Percentiles rank a stretch among this genome's conserved stretches.
phyloP scores from a whole-genome alignment of 2,113 vertebrate genomes.

The Rallus limicola region DNA sequence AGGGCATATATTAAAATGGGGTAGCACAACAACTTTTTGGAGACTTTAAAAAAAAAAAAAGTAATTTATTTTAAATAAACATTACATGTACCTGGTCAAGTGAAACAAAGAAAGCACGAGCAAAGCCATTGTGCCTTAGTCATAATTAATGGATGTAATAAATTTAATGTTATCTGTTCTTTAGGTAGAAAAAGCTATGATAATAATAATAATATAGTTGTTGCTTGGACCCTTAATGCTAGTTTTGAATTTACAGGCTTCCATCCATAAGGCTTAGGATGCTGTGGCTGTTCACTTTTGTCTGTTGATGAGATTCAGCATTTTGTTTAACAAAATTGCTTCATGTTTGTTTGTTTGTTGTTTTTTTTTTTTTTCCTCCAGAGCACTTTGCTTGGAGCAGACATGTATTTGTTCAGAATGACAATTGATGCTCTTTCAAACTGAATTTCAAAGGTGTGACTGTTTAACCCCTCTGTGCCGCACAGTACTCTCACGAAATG shows the following conservation, averaged over 20 bases:
- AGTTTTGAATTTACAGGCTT: slow-evolving; percentile 11
- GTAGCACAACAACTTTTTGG: neutral
- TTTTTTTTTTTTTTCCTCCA: slow-evolving; percentile 3
- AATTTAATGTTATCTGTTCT: neutral
- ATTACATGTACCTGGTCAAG: neutral
- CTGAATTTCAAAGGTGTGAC: slow-evolving; percentile 57
- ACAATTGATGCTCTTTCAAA: slow-evolving; percentile 60
- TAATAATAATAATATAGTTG: neutral
- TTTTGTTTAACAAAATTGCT: slow-evolving; percentile 36
- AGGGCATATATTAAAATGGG: neutral
- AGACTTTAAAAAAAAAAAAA: neutral
- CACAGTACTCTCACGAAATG: neutral
- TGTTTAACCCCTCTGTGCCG: neutral
- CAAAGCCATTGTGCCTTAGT: neutral
- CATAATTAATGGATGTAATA: neutral
- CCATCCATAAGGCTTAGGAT: neutral
- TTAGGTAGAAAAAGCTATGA: neutral
- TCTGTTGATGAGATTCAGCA: neutral
- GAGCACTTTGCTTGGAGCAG: slow-evolving; percentile 68
- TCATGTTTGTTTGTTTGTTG: slow-evolving; percentile 39
- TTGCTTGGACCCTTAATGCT: neutral
- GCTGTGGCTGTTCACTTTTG: slow-evolving; percentile 12
- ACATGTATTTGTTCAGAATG: slow-evolving; percentile 57
- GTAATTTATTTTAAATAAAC: neutral
- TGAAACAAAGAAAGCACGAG: neutral